Conservation (phyloP, 2,888 invertebrate species). For the Cryptocephalus primarius region DNA sequence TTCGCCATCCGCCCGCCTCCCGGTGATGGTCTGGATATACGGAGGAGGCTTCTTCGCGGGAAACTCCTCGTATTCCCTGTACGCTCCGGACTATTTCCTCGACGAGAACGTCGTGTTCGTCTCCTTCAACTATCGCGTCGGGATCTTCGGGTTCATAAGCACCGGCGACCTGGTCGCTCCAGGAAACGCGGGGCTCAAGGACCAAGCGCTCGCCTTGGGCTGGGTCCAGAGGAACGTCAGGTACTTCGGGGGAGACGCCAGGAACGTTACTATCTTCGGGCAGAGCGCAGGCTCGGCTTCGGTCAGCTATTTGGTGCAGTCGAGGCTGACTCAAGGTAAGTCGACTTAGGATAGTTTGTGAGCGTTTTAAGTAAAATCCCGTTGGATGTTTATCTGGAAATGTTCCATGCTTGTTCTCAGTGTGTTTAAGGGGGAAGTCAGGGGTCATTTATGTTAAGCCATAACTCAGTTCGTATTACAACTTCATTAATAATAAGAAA, state of each 20-base stretch:
- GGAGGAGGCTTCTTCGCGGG: slow-evolving; percentile 18
- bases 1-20: slow-evolving; percentile 1
- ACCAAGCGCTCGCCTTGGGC: slow-evolving; percentile 19
- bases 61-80: slow-evolving; percentile 9
- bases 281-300: slow-evolving; percentile 21
- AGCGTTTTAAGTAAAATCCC: too few relatives aligned
- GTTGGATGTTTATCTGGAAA: too few relatives aligned
- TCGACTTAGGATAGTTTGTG: background rate
- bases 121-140: slow-evolving; percentile 18
- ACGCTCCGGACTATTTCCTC: slow-evolving; percentile 16
- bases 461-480: too few relatives aligned
- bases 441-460: too few relatives aligned
- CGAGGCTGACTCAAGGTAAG: slow-evolving; percentile 13
- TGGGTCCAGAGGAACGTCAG: slow-evolving; percentile 18
- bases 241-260: slow-evolving; percentile 18
- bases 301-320: slow-evolving; percentile 17
- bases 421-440: too few relatives aligned
- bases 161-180: slow-evolving; percentile 16
- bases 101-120: slow-evolving; percentile 17
- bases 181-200: slow-evolving; percentile 20
- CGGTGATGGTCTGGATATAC: slow-evolving; percentile 19
- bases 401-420: too few relatives aligned
- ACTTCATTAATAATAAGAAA: too few relatives aligned
- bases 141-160: slow-evolving; percentile 16
- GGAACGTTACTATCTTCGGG: slow-evolving; percentile 19